These are phyloP conservation scores for Pheucticus melanocephalus DNA, from an alignment of 2,113 vertebrate genomes.

Conservation along the genomic window DNA sequence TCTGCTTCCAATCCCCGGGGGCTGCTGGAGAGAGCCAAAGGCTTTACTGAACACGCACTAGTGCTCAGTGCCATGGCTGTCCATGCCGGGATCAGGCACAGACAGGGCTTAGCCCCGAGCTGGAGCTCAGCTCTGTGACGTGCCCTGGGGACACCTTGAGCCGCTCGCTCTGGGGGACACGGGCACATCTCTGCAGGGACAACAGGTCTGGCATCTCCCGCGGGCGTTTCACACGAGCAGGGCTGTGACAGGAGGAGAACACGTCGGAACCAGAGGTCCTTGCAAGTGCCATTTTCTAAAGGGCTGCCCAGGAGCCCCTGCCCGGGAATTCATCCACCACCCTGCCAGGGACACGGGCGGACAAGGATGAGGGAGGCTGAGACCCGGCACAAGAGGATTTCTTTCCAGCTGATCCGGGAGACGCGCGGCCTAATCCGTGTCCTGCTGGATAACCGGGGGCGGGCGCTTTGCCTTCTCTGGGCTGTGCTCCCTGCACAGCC, in stretches of 20 bases:
- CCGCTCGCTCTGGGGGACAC: background rate
- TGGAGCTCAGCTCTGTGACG: background rate
- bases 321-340: rapidly evolving
- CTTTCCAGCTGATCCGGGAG: background rate
- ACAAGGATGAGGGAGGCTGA: background rate
- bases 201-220: background rate
- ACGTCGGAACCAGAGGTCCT: background rate
- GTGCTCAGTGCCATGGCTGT: rapidly evolving
- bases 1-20: background rate
- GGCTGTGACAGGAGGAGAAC: background rate
- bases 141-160: background rate
- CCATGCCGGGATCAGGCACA: background rate
- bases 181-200: background rate
- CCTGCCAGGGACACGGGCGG: background rate
- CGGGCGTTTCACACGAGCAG: rapidly evolving
- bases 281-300: background rate
- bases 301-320: background rate
- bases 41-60: background rate
- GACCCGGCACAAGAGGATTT: conserved; percentile 22
- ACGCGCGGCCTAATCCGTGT: background rate
- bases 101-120: background rate
- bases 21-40: background rate
- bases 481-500: background rate
- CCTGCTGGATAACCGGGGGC: background rate
- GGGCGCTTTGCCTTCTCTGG: background rate